Evolutionary conservation across 2,888 invertebrate genomes (phyloP).

Genomic region (Noctua janthe): DNA sequence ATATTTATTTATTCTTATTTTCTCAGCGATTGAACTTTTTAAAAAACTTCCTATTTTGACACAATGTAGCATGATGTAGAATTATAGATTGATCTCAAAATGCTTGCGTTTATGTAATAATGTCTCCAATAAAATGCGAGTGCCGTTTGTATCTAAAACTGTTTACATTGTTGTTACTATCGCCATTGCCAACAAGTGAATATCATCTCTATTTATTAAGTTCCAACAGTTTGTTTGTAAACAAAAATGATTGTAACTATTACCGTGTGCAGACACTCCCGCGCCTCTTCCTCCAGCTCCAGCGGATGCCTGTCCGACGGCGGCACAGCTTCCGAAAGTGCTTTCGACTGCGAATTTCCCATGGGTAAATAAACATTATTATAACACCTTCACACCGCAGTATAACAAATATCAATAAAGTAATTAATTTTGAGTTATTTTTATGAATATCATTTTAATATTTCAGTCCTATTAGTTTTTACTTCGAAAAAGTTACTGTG

Average conservation of each 20-base stretch:
- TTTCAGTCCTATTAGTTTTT: not conserved
- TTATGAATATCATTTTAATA: no score
- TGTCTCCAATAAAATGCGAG: constrained; percentile 26
- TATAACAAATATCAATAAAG: not conserved
- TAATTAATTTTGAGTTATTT: not conserved
- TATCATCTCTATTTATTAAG: not conserved
- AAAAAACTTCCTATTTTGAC: not conserved
- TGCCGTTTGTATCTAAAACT: constrained; percentile 5
- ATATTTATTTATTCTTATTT: not conserved
- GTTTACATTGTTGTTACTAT: not conserved
- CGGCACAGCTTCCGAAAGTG: constrained; percentile 92
- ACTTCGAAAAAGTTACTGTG: not conserved
- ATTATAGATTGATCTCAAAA: not conserved
- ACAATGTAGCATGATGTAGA: not conserved
- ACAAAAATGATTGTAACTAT: constrained; percentile 48
- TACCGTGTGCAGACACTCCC: constrained; percentile 90
- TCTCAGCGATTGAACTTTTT: constrained; percentile 27
- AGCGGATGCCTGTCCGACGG: constrained; percentile 96
- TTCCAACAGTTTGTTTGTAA: constrained; percentile 22
- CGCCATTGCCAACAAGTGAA: constrained; percentile 17
- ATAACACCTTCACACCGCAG: not conserved
- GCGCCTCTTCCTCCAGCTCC: constrained; percentile 96
- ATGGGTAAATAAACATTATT: constrained; percentile 88
- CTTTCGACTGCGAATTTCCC: constrained; percentile 94
- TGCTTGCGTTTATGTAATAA: constrained; percentile 28